phyloP scores from a whole-genome alignment of 2,888 invertebrate species.

The Anticlea derivata region DNA sequence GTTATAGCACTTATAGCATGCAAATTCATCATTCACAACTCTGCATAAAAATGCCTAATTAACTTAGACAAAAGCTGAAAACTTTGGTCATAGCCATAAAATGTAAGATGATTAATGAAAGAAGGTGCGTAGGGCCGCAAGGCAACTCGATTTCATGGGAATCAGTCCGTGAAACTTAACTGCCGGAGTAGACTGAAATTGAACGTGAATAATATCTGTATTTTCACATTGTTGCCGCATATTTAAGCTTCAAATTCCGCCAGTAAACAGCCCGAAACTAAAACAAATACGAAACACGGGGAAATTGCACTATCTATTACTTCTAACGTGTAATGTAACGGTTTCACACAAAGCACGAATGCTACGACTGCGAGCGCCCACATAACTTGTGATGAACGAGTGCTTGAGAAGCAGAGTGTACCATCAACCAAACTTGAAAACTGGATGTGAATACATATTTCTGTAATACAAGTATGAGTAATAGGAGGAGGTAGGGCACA shows the following conservation, averaged over 20 bases:
- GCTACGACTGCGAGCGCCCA: constrained; percentile 20
- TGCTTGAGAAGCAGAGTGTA: constrained; percentile 27
- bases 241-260: constrained; percentile 29
- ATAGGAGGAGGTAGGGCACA: no score
- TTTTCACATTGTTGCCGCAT: constrained; percentile 33
- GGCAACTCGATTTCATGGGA: constrained; percentile 39
- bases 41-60: constrained; percentile 18
- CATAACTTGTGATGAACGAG: constrained; percentile 36
- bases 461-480: no score
- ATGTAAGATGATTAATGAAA: constrained; percentile 33
- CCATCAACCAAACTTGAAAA: constrained; percentile 25
- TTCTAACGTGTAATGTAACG: constrained; percentile 35
- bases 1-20: neutral
- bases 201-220: constrained; percentile 31
- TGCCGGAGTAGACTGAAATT: constrained; percentile 28
- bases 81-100: constrained; percentile 24
- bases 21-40: constrained; percentile 8
- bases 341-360: constrained; percentile 29
- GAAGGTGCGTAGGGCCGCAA: constrained; percentile 27
- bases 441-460: neutral
- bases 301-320: constrained; percentile 42
- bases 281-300: constrained; percentile 34
- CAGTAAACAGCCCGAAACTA: constrained; percentile 30
- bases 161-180: constrained; percentile 45
- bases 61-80: constrained; percentile 21